Base-by-base conservation (phyloP, 2,797 vertebrate genomes). In the Helostoma temminkii region DNA sequence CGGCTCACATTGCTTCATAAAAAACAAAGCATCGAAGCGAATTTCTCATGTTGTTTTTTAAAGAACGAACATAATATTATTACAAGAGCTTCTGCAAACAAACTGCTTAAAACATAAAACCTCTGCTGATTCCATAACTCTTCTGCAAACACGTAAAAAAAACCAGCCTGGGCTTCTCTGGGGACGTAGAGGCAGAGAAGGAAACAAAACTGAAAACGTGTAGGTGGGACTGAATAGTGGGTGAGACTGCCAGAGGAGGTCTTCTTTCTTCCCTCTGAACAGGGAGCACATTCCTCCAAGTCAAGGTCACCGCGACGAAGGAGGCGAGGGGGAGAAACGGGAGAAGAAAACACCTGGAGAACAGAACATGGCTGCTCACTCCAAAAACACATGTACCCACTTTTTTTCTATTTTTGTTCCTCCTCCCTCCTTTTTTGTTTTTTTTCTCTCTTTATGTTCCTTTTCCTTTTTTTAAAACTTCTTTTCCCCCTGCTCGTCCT, bases 251-350 rank as follows among this genome's bases (percentile, higher is more conserved):
- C 75, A 21, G 63, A 78, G 70, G 65, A 82, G 87, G 64, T 80
- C 71, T 68, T 79, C 66, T 73, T 53, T 63, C 72, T 57, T 64
- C 60, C 58, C 32, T 16, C 74, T 39, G 69, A 90, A 87, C 78
- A 86, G 88, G 89, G 88, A 90, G 87, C 86, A 87, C 90, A 93
- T 92, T 93, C 92, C 91, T 91, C 80, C 68, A 70, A 81, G 89
- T 92, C 91, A 93, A 92, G 90, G 88, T 91, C 90, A 91, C 81
- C 53, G 26, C 60, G 45, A 84, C 57, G 82, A 69, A 63, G 71
- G 71, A 70, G 75, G 68, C 34, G 56, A n/a, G 54, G 60, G 37
- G 59, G 75, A 42, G 65, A 62, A 78, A 60, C 54, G 68, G 82
- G 78, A 72, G 74, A 74, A 70, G 82, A 85, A 91, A 92, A 92